Base-by-base conservation (phyloP, 2,888 invertebrate species). In the Amphipyra berbera region DNA sequence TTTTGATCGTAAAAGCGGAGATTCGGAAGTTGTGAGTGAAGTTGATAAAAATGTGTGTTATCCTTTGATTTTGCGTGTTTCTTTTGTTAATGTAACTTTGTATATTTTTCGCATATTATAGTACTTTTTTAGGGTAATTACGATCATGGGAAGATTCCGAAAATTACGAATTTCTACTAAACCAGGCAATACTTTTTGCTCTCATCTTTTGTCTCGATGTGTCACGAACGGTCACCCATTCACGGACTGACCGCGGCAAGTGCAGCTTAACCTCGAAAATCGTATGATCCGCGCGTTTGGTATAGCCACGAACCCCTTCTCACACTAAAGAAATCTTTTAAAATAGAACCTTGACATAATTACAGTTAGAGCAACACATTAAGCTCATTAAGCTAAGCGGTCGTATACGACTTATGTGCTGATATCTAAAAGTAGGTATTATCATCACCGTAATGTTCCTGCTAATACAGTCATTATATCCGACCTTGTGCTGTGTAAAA, bases 341-440 rank as follows among this genome's bases (percentile, higher is more conserved):
- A 21, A 21, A 21, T 21, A 12, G 41, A 69, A 59, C 71, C 71
- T 76, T 76, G 77, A 52, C 76, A 70, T 53, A 40, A 45, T 56
- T 38, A 14, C 38, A 48, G 47, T 9, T 44, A 9, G 0, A 59
- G n/a, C 35, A 38, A 52, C 54, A 21, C 44, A 59, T 60, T 48
- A 45, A 58, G 13, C 47, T 50, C 44, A 59, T 60, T 48, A 45
- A 58, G 13, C 47, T 50, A 70, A 75, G 47, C 66, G 48, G 27
- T 49, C 7, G n/a, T 68, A 9, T 55, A 33, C 21, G 53, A 59
- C 45, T 46, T 65, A 47, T 40, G 53, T 50, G 52, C 42, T 76
- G 66, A 79, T 76, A 50, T 54, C 30, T 54, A 59, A 61, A 68
- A 75, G 50, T n/a, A n/a, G n/a, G n/a, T 70, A 70, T 78, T n/a